Base-by-base conservation (phyloP, 1,140 invertebrate genomes). In the Cotesia vestalis region DNA sequence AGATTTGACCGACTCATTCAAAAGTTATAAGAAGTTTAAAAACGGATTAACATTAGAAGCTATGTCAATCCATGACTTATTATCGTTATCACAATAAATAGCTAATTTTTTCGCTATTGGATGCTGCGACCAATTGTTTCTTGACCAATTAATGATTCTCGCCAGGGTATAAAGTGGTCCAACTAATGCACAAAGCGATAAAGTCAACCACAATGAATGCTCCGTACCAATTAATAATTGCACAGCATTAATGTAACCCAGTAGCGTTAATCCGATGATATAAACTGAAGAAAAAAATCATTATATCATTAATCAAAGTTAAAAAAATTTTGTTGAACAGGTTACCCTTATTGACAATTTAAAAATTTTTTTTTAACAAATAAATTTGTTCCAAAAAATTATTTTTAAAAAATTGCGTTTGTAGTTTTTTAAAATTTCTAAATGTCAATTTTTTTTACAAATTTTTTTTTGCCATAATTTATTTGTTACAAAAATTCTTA, bases 21-120 rank as follows among this genome's bases (percentile, higher is more conserved):
- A n/a, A n/a, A n/a, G n/a, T n/a, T n/a, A n/a, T n/a, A n/a, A n/a
- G n/a, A n/a, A n/a, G n/a, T n/a, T n/a, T n/a, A n/a, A n/a, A n/a
- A n/a, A n/a, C n/a, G n/a, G n/a, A n/a, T 95, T 93, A 62, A 97
- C 92, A 75, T 91, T 89, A 34, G 88, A 87, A 59, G 94, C 92
- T 1, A 95, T 89, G 38, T 88, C 80, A 61, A 88, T 85, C 91
- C 94, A 95, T 62, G 88, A 88, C 11, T 85, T 86, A 40, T 89
- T 89, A 34, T 86, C 84, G 71, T 90, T 83, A 72, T 90, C 89
- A 27, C 89, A 89, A 79, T 94, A 94, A 73, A 90, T 85, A 20
- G 85, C 72, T 2, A 97, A 85, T 60, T 90, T 89, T 78, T 89
- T 86, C 5, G 90, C 90, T 17, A 95, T 91, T 0, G 95, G 95